Evolutionary conservation across 2,888 invertebrate genomes (phyloP).

Genomic region (Rhagonycha fulva): DNA sequence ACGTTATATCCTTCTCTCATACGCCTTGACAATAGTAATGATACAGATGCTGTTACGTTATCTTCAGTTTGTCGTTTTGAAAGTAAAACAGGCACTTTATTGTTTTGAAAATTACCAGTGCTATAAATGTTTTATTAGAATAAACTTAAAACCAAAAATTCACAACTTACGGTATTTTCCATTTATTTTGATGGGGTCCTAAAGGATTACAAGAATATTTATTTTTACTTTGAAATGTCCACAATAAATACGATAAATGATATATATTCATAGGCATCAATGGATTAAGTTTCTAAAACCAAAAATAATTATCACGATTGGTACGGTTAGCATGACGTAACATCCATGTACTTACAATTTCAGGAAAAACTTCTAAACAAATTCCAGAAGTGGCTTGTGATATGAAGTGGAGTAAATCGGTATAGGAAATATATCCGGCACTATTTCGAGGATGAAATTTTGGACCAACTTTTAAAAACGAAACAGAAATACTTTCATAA

Average conservation of each 20-base stretch:
- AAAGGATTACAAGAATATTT: constrained; percentile 9
- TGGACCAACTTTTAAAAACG: constrained; percentile 74
- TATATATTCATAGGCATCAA: constrained; percentile 49
- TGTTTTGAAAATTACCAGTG: constrained; percentile 62
- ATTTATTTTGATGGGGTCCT: constrained; percentile 6
- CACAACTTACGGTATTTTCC: constrained; percentile 18
- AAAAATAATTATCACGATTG: constrained; percentile 10
- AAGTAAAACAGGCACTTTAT: constrained; percentile 60
- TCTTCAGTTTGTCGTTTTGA: constrained; percentile 68
- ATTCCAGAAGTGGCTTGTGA: constrained; percentile 76
- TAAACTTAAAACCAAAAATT: background rate
- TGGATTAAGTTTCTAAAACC: constrained; percentile 45
- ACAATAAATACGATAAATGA: constrained; percentile 45
- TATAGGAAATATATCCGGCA: constrained; percentile 72
- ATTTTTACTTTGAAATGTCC: constrained; percentile 41
- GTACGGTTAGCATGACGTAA: too few species aligned
- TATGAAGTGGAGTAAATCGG: constrained; percentile 75
- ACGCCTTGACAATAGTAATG: constrained; percentile 71
- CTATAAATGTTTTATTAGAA: constrained; percentile 44
- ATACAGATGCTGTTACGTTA: constrained; percentile 64
- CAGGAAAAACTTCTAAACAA: constrained; percentile 63
- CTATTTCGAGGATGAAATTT: constrained; percentile 68
- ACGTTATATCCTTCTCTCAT: constrained; percentile 77
- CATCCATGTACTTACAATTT: constrained; percentile 57
- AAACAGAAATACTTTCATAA: constrained; percentile 73